These are phyloP conservation scores for Hydraecia micacea DNA, from an alignment of 2,888 invertebrate genomes.

Conservation along the genomic window DNA sequence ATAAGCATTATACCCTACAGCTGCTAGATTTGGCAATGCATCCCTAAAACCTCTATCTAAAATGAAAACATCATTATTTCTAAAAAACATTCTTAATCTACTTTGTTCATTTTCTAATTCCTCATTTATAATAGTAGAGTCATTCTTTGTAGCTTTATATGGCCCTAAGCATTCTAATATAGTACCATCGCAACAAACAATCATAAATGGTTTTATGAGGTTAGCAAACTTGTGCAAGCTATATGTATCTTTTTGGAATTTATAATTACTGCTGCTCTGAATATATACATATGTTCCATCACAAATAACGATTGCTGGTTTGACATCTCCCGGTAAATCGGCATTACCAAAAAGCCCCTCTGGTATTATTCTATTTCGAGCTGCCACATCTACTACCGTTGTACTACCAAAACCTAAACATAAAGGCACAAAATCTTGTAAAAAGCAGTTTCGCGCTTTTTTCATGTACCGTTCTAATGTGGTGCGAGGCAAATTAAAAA, in stretches of 20 bases:
- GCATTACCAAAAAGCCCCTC: background rate
- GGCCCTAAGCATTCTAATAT: background rate
- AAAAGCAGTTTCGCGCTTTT: conserved; percentile 1
- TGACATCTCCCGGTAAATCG: background rate
- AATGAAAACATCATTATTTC: conserved; percentile 2
- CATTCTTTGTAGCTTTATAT: background rate
- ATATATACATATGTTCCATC: background rate
- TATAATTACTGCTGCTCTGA: conserved; percentile 5
- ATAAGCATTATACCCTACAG: background rate
- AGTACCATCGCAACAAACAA: conserved; percentile 1
- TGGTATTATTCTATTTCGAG: conserved; percentile 2
- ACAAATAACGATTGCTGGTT: background rate
- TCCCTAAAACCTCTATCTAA: background rate
- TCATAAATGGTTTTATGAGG: conserved; percentile 2
- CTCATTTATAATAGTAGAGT: background rate
- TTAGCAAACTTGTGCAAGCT: background rate
- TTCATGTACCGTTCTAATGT: conserved; percentile 10
- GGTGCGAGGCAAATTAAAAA: conserved; percentile 4
- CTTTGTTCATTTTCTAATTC: background rate
- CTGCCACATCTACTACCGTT: conserved; percentile 9
- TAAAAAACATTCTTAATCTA: background rate
- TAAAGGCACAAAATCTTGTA: conserved; percentile 2
- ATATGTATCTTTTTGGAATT: background rate
- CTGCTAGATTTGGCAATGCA: background rate
- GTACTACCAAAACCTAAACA: conserved; percentile 10